Base-by-base conservation (phyloP, 2,888 invertebrate genomes). In the Altica lythri region DNA sequence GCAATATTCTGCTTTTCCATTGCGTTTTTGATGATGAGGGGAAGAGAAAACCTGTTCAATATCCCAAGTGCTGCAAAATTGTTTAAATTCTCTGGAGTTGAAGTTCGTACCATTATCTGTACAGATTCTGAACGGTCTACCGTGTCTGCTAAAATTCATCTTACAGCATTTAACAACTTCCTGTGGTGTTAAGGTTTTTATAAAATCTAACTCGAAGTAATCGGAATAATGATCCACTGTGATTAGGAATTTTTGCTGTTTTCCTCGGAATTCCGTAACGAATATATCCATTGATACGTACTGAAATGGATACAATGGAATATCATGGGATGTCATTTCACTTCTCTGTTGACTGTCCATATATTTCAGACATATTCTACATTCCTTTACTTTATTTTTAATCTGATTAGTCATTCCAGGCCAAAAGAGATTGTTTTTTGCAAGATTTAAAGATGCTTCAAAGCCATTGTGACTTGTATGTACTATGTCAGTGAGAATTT, bases 351-450 rank as follows among this genome's bases (percentile, higher is more conserved):
- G n/a, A n/a, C n/a, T n/a, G n/a, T n/a, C n/a, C n/a, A n/a, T n/a
- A n/a, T n/a, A n/a, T n/a, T n/a, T n/a, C n/a, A n/a, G 29, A 9
- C 29, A n/a, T 35, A 9, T 13, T 4, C 9, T 13, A 14, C 4
- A 9, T 4, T 9, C 3, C 17, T 35, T 4, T 16, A 13, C 35
- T 17, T 35, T 35, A 3, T 12, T 35, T 35, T 35, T 35, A 12
- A 35, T 35, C 13, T 35, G 3, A 5, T 13, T 17, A 12, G 13
- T 16, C 13, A 35, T 35, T 6, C 35, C 35, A 16, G 35, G 13
- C 35, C 13, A 35, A 35, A 12, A 35, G n/a, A 35, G 6, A 17
- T 35, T 35, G 8, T 9, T 35, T 35, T 17, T 35, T 3, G 35
- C 35, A 9, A 35, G 9, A 2, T 35, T 12, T 9, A 35, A 9